These are phyloP conservation scores for Phylloscopus trochiloides DNA, from an alignment of 2,113 vertebrate species.

Conservation along the genomic window DNA sequence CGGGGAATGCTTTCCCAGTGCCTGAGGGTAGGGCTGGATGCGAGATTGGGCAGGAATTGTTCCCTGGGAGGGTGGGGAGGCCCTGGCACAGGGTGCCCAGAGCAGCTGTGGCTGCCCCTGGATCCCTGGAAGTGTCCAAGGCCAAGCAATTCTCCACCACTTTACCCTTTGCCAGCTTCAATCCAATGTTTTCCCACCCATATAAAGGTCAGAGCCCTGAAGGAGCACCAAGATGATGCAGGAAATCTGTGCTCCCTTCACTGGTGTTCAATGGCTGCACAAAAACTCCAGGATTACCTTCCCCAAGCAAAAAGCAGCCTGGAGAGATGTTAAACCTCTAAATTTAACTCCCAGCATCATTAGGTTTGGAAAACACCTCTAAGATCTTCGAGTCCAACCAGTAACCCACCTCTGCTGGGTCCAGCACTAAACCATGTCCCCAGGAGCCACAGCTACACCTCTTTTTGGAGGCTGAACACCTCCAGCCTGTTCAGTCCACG, in stretches of 20 bases:
- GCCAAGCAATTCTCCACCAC: background rate
- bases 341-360: background rate
- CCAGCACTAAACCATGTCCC: background rate
- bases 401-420: accelerated
- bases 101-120: background rate
- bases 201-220: background rate
- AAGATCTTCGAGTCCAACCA: accelerated
- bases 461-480: background rate
- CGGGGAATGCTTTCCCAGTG: background rate
- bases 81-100: background rate
- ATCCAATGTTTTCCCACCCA: background rate
- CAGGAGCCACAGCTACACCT: background rate
- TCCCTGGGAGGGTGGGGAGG: accelerated
- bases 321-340: background rate
- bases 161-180: background rate
- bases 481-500: accelerated
- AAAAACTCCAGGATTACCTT: background rate
- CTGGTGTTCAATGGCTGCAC: accelerated
- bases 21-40: background rate
- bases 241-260: background rate
- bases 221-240: background rate
- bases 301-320: background rate
- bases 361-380: background rate
- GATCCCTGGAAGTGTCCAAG: background rate
- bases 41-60: background rate